Evolutionary conservation across 2,113 vertebrate species (phyloP).

Genomic region (Pogonocichla stellata): DNA sequence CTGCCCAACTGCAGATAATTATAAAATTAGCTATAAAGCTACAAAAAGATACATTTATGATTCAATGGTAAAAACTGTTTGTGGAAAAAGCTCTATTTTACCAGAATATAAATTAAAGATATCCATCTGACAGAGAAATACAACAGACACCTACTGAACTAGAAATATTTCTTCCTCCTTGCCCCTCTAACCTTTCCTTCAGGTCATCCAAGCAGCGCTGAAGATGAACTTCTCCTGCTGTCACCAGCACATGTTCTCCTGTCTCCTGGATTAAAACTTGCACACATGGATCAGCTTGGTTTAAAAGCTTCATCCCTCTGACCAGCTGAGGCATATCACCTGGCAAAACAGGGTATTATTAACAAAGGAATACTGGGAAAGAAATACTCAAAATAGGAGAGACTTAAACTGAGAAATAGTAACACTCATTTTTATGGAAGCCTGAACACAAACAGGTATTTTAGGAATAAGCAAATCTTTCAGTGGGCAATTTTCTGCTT

Average conservation of each 20-base stretch:
- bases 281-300: slow-evolving; percentile 95
- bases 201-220: slow-evolving; percentile 97
- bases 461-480: not conserved
- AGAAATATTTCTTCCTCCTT: not conserved
- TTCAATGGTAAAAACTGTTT: not conserved
- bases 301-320: slow-evolving; percentile 92
- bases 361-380: not conserved
- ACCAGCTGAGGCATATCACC: slow-evolving; percentile 96
- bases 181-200: slow-evolving; percentile 81
- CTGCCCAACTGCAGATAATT: not conserved
- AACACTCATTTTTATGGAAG: not conserved
- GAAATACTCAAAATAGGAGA: not conserved
- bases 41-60: slow-evolving; percentile 23
- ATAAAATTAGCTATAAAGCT: not conserved
- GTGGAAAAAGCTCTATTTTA: not conserved
- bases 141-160: not conserved
- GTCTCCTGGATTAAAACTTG: slow-evolving; percentile 96
- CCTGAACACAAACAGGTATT: not conserved
- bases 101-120: slow-evolving; percentile 33
- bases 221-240: slow-evolving; percentile 95
- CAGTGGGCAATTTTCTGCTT: not conserved
- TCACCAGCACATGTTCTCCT: slow-evolving; percentile 94
- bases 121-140: not conserved
- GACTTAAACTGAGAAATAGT: not conserved
- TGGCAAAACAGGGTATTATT: slow-evolving; percentile 52